Evolutionary conservation across 2,888 invertebrate genomes (phyloP), one percentile per base, ranked within the genome.

Genomic region (Andrena marginata): DNA sequence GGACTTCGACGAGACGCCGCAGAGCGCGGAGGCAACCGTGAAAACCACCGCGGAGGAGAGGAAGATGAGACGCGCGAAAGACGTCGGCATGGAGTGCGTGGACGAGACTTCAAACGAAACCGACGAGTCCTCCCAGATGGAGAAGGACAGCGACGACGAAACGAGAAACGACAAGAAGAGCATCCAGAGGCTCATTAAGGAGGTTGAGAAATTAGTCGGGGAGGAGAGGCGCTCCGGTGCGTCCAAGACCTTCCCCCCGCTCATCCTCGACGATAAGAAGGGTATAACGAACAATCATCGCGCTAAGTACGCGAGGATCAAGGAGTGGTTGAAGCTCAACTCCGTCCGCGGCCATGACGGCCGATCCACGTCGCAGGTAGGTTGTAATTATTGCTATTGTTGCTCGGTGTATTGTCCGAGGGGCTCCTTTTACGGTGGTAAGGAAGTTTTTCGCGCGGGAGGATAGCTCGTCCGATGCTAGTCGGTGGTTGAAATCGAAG

Each of bases 131-230:
- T 62, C 70, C 3, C 73, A 42, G 16, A 59, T 85, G 80, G 75
- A 85, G 2, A 95, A 95, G 85, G 94, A 95, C 23, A 93, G 95
- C 48, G 95, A 86, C 93, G 95, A 92, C 78, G 95, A 95, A 87
- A 94, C 94, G 59, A 93, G 94, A 4, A 94, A 95, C 90, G 95
- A 95, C 87, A 96, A 96, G 91, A 95, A 95, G 90, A 96, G 96
- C 92, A 96, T 97, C 87, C 96, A 96, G 91, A 96, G 96, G 93
- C 95, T 98, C 80, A 97, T 98, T 80, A 96, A 96, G 89, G 96
- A 97, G 91, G 98, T 97, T 20, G 98, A 98, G 92, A 96, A 97
- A 93, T 95, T 98, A 93, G 97, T 98, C 68, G 95, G 95, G 82
- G 96, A 96, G 85, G 95, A 96, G 79, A 95, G 95, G 59, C 83